Evolutionary conservation across 2,888 invertebrate genomes (phyloP), one percentile per base, ranked within the genome.

Genomic region (Latheticus oryzae): DNA sequence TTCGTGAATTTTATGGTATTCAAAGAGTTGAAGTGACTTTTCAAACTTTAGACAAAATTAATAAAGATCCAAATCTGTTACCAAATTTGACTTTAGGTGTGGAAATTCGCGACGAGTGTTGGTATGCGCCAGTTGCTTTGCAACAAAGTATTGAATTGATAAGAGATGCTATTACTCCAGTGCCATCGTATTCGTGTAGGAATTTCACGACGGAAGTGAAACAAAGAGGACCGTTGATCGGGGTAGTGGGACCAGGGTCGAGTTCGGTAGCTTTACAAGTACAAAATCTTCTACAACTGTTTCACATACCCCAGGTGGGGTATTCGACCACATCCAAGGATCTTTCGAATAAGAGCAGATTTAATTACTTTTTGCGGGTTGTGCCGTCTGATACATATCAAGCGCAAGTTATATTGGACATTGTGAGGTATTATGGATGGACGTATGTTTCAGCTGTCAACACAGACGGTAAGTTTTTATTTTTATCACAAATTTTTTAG

Each of bases 351-450:
- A 90, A 90, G 73, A 85, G 84, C 62, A 80, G 88, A 61, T 91
- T 87, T 79, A 85, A 87, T 68, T 90, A 89, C 68, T 91, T 91
- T 78, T 81, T 90, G 69, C 82, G 91, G 23, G 90, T 91, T 15
- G 90, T 91, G 28, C 91, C 91, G 5, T 87, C 89, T 0, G 91
- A 91, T 79, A 85, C 84, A 66, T 87, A 87, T 78, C 91, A 91
- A 78, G 90, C 90, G 8, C 85, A 87, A 71, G 87, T 88, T 42
- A 84, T 91, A 73, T 81, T 88, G 62, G 88, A 89, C 70, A 79
- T 89, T 58, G 84, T 89, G 33, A 80, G 81, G 58, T 80, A 82
- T 58, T 85, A 86, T 77, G 88, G 89, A 76, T 91, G 91, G 91
- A 90, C 88, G 4, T 91, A 91, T 75, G 87, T 91, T 26, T 88